phyloP scores from a whole-genome alignment of 2,888 invertebrate genomes.

The Luffia ferchaultella region DNA sequence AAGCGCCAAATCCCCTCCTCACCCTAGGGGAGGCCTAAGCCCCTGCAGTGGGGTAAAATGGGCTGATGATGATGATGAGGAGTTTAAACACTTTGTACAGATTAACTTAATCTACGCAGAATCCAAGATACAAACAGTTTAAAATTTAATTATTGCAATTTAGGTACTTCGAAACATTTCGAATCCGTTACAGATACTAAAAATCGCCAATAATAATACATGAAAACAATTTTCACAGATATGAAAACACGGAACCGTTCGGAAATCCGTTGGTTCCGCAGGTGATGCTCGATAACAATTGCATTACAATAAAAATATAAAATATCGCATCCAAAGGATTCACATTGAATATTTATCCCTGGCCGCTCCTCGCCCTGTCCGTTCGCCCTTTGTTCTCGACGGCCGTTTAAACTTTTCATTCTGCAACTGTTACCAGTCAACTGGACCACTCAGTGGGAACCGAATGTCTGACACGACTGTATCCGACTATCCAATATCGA shows the following conservation, averaged over 20 bases:
- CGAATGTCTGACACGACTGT: neutral
- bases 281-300: slow-evolving; percentile 50
- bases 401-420: slow-evolving; percentile 66
- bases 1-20: too few relatives aligned
- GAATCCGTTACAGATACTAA: too few relatives aligned
- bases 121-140: too few relatives aligned
- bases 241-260: slow-evolving; percentile 23
- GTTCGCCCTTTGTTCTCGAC: slow-evolving; percentile 57
- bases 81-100: too few relatives aligned
- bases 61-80: too few relatives aligned
- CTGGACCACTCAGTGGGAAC: slow-evolving; percentile 43
- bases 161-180: too few relatives aligned
- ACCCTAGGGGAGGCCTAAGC: too few relatives aligned
- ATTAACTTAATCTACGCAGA: too few relatives aligned
- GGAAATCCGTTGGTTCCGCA: slow-evolving; percentile 28
- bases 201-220: too few relatives aligned
- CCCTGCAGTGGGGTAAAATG: too few relatives aligned
- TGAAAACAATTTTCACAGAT: neutral
- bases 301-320: slow-evolving; percentile 47
- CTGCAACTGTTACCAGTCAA: slow-evolving; percentile 63
- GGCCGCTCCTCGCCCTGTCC: slow-evolving; percentile 44
- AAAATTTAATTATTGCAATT: too few relatives aligned
- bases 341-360: slow-evolving; percentile 63
- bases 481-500: too few relatives aligned
- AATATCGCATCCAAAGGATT: slow-evolving; percentile 63